Percentiles rank a stretch among this genome's conserved stretches.
Evolutionary conservation across 2,797 vertebrate genomes (phyloP).

Genomic region (Sebastes trivittatus): DNA sequence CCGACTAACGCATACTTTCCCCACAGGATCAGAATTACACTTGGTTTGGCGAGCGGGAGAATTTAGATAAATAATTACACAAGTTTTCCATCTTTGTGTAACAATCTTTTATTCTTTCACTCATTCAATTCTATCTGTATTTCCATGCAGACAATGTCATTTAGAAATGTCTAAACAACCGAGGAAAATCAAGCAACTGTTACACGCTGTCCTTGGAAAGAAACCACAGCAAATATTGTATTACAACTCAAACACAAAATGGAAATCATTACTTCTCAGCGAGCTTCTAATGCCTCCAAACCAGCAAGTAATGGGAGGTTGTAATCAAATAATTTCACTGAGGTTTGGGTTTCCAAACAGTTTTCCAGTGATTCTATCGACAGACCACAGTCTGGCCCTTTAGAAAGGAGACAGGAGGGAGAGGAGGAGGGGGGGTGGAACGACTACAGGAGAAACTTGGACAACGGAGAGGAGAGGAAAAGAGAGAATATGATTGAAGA

Average conservation of each 20-base stretch:
- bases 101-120: slow-evolving; percentile 5
- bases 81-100: slow-evolving; percentile 60
- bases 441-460: slow-evolving; percentile 11
- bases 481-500: slow-evolving; percentile 23
- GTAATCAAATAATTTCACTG: slow-evolving; percentile 77
- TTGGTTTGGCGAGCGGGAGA: slow-evolving; percentile 29
- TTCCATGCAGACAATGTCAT: slow-evolving; percentile 49
- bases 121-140: slow-evolving; percentile 14
- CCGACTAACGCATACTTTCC: slow-evolving; percentile 57
- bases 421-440: background rate
- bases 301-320: slow-evolving; percentile 75
- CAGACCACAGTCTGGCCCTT: slow-evolving; percentile 71
- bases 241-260: slow-evolving; percentile 74
- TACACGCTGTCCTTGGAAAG: slow-evolving; percentile 50
- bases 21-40: slow-evolving; percentile 31
- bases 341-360: slow-evolving; percentile 76
- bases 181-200: slow-evolving; percentile 46
- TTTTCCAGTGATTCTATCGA: slow-evolving; percentile 76
- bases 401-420: slow-evolving; percentile 28
- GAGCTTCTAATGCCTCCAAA: slow-evolving; percentile 73
- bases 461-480: slow-evolving; percentile 1
- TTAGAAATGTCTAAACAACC: slow-evolving; percentile 47
- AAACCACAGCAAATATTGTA: slow-evolving; percentile 64
- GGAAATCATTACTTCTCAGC: slow-evolving; percentile 76
- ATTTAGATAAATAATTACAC: slow-evolving; percentile 52